A percentile compares a stretch with the other conserved stretches of the same genome.
phyloP scores from a whole-genome alignment of 1,140 invertebrate genomes.

The Drosophila ironensis region DNA sequence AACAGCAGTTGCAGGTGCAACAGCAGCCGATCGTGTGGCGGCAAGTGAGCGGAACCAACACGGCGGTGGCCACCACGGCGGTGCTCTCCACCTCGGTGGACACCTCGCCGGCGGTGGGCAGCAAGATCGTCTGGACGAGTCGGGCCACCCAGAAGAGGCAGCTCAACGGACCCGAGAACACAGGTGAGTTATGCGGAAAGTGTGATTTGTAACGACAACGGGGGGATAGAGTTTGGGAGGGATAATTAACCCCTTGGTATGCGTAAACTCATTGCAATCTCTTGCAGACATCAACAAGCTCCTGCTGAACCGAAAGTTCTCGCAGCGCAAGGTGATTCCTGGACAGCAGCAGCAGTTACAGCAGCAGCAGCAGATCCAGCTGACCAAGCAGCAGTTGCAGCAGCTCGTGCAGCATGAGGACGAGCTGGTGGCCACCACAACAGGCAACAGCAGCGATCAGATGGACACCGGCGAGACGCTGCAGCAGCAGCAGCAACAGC shows the following conservation, averaged over 20 bases:
- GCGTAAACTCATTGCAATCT: background rate
- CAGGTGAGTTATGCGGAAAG: constrained; percentile 71
- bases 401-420: constrained; percentile 65
- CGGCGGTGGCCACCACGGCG: constrained; percentile 66
- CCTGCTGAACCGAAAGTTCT: constrained; percentile 72
- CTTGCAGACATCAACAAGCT: constrained; percentile 73
- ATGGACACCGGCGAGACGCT: constrained; percentile 40
- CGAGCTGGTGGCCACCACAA: constrained; percentile 46
- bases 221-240: too few relatives aligned
- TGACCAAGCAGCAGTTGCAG: constrained; percentile 73
- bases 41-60: constrained; percentile 68
- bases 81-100: constrained; percentile 55
- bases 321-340: constrained; percentile 66
- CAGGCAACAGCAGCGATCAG: constrained; percentile 41
- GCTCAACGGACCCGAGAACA: constrained; percentile 76
- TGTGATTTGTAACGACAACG: too few relatives aligned
- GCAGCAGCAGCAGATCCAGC: constrained; percentile 67
- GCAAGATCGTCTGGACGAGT: constrained; percentile 73
- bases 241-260: too few relatives aligned
- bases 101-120: constrained; percentile 59
- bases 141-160: constrained; percentile 70
- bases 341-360: constrained; percentile 35
- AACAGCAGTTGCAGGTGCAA: constrained; percentile 59
- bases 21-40: constrained; percentile 74
- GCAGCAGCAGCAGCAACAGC: constrained; percentile 58